Evolutionary conservation across 2,113 vertebrate species (phyloP).

Genomic region (Pterocles orientalis): DNA sequence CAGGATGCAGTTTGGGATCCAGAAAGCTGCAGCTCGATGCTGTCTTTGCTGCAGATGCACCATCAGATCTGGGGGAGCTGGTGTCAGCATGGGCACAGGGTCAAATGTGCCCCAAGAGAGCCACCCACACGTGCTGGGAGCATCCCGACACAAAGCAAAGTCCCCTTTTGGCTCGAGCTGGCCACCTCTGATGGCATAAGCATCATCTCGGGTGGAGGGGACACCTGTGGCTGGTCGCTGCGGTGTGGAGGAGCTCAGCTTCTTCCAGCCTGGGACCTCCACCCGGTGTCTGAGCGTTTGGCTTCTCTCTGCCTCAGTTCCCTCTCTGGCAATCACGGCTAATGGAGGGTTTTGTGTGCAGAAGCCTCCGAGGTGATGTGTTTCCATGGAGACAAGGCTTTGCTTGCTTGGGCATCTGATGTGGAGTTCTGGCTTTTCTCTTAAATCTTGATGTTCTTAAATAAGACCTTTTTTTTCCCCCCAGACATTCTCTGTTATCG

Average conservation of each 20-base stretch:
- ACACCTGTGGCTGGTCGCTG: rapidly evolving
- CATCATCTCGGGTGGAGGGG: rapidly evolving
- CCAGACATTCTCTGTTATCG: background rate
- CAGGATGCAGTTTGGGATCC: background rate
- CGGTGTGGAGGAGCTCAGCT: rapidly evolving
- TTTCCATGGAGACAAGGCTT: slow-evolving; percentile 60
- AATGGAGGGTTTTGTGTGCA: background rate
- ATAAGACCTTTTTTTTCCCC: background rate
- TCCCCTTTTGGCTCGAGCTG: background rate
- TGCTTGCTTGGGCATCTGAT: slow-evolving; percentile 41
- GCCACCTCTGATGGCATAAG: rapidly evolving
- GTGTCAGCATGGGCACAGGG: rapidly evolving
- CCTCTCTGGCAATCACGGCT: background rate
- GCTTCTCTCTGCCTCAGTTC: slow-evolving; percentile 8
- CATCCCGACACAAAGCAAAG: rapidly evolving
- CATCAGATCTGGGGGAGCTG: background rate
- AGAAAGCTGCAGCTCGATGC: no score
- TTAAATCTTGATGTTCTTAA: background rate
- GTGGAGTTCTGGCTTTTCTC: slow-evolving; percentile 30
- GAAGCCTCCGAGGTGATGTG: background rate
- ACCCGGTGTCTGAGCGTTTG: background rate
- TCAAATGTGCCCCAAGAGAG: background rate
- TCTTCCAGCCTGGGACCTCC: background rate
- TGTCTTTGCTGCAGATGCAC: no score
- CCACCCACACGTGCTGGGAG: background rate